Base-by-base conservation (phyloP, 2,113 vertebrate genomes). In the Zosterops borbonicus region DNA sequence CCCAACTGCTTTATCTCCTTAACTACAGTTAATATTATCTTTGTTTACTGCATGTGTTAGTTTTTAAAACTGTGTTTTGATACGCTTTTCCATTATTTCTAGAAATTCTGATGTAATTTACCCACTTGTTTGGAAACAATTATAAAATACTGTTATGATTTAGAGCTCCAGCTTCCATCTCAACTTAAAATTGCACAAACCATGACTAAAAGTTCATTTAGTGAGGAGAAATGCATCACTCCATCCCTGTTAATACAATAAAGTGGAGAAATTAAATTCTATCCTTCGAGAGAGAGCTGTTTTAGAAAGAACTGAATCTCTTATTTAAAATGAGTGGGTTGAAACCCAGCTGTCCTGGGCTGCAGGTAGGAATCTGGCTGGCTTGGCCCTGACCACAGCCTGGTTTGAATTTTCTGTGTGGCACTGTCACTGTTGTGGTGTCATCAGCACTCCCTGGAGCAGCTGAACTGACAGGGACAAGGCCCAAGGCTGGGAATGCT, bases 1-100 rank as follows among this genome's bases (percentile, higher is more conserved):
- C 2, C 10, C 83, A 96, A 75, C 68, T 81, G 84, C 71, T 87
- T 89, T 89, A 91, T 89, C 71, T 89, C 83, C 76, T 83, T 65
- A 77, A 49, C 91, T 92, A 11, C 63, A 74, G 59, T 74, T 87
- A 80, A 37, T 83, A 21, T 35, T 80, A 28, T 76, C 50, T 94
- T 80, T 89, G 59, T 89, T 94, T 91, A 86, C 89, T 86, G 65
- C 17, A n/a, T 80, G 53, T 53, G 76, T 73, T 95, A 35, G 12
- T 49, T 94, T 90, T 80, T 60, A 56, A 56, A 56, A 29, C 22
- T 60, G 8, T 70, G 46, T 71, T 91, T 94, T 87, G 41, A n/a
- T 93, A 71, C 52, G 16, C 39, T 87, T 82, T 91, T 69, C 62
- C 9, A 14, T 91, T 60, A 75, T 82, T 89, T 92, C n/a, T 60